Evolutionary conservation across 2,888 invertebrate species (phyloP), one percentile per base, ranked within the genome.

Genomic region (Drosophila multiciliata): DNA sequence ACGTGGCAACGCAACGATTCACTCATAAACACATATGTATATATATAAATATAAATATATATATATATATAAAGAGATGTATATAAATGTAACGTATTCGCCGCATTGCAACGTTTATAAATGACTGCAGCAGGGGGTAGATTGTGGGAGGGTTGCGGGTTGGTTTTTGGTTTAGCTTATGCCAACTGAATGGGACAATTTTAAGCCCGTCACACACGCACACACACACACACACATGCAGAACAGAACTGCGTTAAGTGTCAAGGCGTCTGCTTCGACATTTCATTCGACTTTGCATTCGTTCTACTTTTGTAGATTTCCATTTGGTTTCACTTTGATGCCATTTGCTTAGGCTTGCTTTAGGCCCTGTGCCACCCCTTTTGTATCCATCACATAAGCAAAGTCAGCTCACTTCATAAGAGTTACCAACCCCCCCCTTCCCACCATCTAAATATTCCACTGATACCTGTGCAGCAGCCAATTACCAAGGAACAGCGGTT

Each of bases 141-240:
- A 15, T 45, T 23, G 61, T 36, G 50, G 42, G n/a, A 2, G 26
- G 38, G 2, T 20, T 53, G 20, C 7, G 23, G 20, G 2, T 35
- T 23, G 0, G 15, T 26, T n/a, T 9, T 55, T 57, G 62, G 42
- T 68, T 68, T 75, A 74, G 73, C 76, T 76, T 79, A 73, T 77
- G 76, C 74, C 73, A 82, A 88, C 82, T 87, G 88, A 88, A 87
- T 81, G 76, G 87, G 68, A 73, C 82, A 78, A 82, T 76, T 73
- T 70, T 23, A 55, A 70, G 66, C 54, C 64, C 54, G 62, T 58
- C 64, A 66, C 52, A 40, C n/a, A 40, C 40, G 4, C 40, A n/a
- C 17, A 17, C 17, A 38, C 38, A 8, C 38, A 8, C 40, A 40
- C 20, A 42, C 38, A 17, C 17, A 38, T 7, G 20, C 3, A 15